Evolutionary conservation across 2,888 invertebrate genomes (phyloP), one percentile per base, ranked within the genome.

Genomic region (Metellina segmentata): DNA sequence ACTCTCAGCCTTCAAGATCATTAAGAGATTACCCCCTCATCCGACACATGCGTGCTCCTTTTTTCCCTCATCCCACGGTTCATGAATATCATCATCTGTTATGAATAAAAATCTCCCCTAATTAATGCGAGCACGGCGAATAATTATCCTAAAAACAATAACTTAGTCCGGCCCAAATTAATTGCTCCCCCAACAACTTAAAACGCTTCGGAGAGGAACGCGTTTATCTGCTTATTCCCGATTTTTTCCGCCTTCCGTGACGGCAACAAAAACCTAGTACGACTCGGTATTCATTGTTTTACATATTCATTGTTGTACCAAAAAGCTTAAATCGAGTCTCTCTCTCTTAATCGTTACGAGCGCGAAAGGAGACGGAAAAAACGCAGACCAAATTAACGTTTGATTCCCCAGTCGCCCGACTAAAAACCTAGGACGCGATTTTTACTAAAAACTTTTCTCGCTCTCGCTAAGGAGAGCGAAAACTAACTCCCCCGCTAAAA

Each of bases 401-500:
- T 90, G 89, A 90, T 90, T 90, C 85, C 83, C 83, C 52, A 75
- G 70, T 74, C 83, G 69, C 83, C 52, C 83, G 52, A 48, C 69
- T 69, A 71, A 72, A 82, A 82, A 71, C 71, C 51, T 51, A 71
- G 72, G 48, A 77, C 77, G 49, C 48, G 49, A 83, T 83, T 83
- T 83, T 83, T 83, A 53, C 74, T n/a, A 34, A 79, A 49, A 51
- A 79, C 53, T 61, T 72, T 72, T 72, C 72, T 82, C 85, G n/a
- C n/a, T 85, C 72, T 19, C 74, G 88, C 53, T 72, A 74, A 88
- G 81, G 78, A 72, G 87, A 83, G 83, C 49, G 83, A 83, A 85
- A 70, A 90, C 81, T 90, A 81, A 88, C 72, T 89, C 79, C 69
- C 20, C 83, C 83, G 77, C 78, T 90, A 90, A 90, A 90, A 90